These are phyloP conservation scores for Criorhina ranunculi DNA, from an alignment of 2,888 invertebrate genomes.

Conservation along the genomic window DNA sequence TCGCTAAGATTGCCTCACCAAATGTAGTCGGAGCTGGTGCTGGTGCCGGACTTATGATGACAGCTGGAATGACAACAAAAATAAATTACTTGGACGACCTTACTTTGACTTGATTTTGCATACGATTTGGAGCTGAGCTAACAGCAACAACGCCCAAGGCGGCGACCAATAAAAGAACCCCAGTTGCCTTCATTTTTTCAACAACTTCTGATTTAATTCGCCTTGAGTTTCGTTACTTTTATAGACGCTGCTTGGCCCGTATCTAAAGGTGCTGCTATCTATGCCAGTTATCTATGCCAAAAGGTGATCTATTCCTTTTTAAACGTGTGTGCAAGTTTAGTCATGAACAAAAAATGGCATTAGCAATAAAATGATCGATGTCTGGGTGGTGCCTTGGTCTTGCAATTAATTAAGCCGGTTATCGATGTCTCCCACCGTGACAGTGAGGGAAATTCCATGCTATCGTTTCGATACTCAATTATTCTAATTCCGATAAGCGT, in stretches of 20 bases:
- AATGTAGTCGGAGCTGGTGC: constrained; percentile 18
- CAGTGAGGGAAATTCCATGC: neutral
- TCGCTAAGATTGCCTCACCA: constrained; percentile 37
- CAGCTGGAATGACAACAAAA: neutral
- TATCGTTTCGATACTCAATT: neutral
- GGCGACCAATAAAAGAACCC: constrained; percentile 7
- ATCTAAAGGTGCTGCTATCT: neutral
- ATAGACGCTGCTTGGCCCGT: neutral
- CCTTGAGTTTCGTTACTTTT: constrained; percentile 1
- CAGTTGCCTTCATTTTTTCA: constrained; percentile 29
- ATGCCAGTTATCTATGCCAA: neutral
- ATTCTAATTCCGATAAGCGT: neutral
- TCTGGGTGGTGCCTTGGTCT: neutral
- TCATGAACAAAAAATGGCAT: neutral
- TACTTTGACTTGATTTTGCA: neutral
- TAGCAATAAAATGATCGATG: constrained; percentile 14
- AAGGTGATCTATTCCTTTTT: neutral
- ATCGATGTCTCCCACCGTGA: neutral
- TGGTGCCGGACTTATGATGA: constrained; percentile 1
- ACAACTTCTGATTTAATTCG: neutral
- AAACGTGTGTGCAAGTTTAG: neutral
- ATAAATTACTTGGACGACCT: neutral
- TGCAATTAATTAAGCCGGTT: constrained; percentile 6
- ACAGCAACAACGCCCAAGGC: constrained; percentile 14
- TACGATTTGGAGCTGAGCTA: constrained; percentile 1